These are phyloP conservation scores for Thunnus maccoyii DNA, from an alignment of 2,113 vertebrate species.

Conservation along the genomic window DNA sequence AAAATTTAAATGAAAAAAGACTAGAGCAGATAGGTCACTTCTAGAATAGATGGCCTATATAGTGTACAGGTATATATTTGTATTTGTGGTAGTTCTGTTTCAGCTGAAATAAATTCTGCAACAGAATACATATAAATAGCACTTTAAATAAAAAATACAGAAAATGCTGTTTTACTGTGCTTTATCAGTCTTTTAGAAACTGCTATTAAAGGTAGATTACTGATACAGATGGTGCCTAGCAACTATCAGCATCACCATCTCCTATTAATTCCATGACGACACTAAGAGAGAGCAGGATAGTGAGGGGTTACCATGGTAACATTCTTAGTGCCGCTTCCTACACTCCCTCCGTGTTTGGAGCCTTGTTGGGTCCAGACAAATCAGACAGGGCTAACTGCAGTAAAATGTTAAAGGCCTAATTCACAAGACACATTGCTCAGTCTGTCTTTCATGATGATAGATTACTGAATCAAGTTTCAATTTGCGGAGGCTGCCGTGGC, in stretches of 20 bases:
- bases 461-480: slow-evolving; percentile 44
- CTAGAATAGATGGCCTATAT: slow-evolving; percentile 41
- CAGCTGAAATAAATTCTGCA: slow-evolving; percentile 12
- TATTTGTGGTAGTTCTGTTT: slow-evolving; percentile 27
- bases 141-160: neutral
- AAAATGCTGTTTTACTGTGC: slow-evolving; percentile 32
- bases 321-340: slow-evolving; percentile 64
- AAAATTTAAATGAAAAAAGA: neutral
- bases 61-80: neutral
- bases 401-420: slow-evolving; percentile 61
- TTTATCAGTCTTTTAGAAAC: slow-evolving; percentile 43
- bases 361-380: slow-evolving; percentile 64
- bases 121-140: neutral
- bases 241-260: slow-evolving; percentile 80
- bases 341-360: slow-evolving; percentile 65
- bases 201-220: slow-evolving; percentile 64
- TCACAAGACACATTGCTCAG: slow-evolving; percentile 53
- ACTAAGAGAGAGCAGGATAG: slow-evolving; percentile 67
- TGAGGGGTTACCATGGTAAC: slow-evolving; percentile 82
- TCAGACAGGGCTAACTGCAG: slow-evolving; percentile 56
- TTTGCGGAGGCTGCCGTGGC: slow-evolving; percentile 35
- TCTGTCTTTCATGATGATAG: slow-evolving; percentile 50
- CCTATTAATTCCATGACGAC: slow-evolving; percentile 76
- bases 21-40: slow-evolving; percentile 27
- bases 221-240: slow-evolving; percentile 74